A percentile compares a stretch with the other conserved stretches of the same genome.
Evolutionary conservation across 2,113 vertebrate species (phyloP).

Genomic region (Malurus elegans): DNA sequence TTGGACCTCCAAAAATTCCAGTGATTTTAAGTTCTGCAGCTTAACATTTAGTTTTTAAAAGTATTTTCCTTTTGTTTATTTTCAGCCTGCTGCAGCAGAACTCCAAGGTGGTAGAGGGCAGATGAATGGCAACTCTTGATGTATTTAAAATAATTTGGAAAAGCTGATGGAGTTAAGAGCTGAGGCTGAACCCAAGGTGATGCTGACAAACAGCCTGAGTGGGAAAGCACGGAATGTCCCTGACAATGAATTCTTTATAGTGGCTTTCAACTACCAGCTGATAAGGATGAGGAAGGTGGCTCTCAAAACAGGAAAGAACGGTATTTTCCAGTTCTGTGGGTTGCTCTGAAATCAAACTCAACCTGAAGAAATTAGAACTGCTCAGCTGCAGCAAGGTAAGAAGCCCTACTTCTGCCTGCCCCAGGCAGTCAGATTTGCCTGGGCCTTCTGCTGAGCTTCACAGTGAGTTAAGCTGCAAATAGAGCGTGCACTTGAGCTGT

Average conservation of each 20-base stretch:
- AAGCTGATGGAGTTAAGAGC: background rate
- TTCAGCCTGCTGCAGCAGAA: background rate
- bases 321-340: background rate
- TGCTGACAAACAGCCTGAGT: background rate
- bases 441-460: constrained; percentile 3
- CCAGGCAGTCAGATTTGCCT: background rate
- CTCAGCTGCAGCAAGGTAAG: background rate
- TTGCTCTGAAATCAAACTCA: background rate
- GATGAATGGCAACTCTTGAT: background rate
- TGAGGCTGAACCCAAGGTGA: background rate
- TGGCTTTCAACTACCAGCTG: background rate
- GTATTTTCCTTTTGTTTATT: background rate
- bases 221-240: background rate
- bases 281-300: background rate
- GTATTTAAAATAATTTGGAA: background rate
- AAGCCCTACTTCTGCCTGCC: background rate
- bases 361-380: background rate
- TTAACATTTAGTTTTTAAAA: background rate
- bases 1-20: background rate
- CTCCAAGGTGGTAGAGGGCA: background rate
- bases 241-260: background rate
- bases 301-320: background rate
- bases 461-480: background rate
- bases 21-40: background rate
- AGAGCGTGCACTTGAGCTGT: background rate